Evolutionary conservation across 2,797 vertebrate species (phyloP).

Genomic region (Lacerta bilineata): DNA sequence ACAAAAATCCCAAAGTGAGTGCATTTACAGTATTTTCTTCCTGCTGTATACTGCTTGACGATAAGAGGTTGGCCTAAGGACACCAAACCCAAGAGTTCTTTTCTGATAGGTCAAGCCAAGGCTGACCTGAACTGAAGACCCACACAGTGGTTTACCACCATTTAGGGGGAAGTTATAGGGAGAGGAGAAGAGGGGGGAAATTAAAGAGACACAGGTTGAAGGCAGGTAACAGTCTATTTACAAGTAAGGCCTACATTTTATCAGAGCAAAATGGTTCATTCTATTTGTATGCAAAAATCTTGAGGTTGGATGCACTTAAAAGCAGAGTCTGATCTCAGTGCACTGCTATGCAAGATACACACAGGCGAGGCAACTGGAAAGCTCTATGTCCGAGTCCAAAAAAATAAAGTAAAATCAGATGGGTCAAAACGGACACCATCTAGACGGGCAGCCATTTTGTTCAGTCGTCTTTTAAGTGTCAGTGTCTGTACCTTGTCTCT

Average conservation of each 20-base stretch:
- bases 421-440: conserved; percentile 64
- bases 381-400: conserved; percentile 79
- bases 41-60: conserved; percentile 83
- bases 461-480: conserved; percentile 72
- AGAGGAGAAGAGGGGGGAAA: conserved; percentile 49
- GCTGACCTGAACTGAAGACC: conserved; percentile 73
- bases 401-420: conserved; percentile 63
- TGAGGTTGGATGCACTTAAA: conserved; percentile 88
- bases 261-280: conserved; percentile 93
- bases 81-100: conserved; percentile 66
- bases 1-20: conserved; percentile 85
- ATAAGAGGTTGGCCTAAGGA: conserved; percentile 74
- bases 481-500: conserved; percentile 67
- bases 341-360: conserved; percentile 82
- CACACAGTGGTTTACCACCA: conserved; percentile 77
- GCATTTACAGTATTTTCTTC: conserved; percentile 95
- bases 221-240: conserved; percentile 92
- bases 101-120: conserved; percentile 67
- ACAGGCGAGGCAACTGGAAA: conserved; percentile 85
- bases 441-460: conserved; percentile 67
- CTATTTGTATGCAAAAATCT: conserved; percentile 88
- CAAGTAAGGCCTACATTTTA: conserved; percentile 99
- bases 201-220: conserved; percentile 73
- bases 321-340: conserved; percentile 83
- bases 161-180: conserved; percentile 63